Evolutionary conservation across 2,888 invertebrate genomes (phyloP).

Genomic region (Diaphora mendica): DNA sequence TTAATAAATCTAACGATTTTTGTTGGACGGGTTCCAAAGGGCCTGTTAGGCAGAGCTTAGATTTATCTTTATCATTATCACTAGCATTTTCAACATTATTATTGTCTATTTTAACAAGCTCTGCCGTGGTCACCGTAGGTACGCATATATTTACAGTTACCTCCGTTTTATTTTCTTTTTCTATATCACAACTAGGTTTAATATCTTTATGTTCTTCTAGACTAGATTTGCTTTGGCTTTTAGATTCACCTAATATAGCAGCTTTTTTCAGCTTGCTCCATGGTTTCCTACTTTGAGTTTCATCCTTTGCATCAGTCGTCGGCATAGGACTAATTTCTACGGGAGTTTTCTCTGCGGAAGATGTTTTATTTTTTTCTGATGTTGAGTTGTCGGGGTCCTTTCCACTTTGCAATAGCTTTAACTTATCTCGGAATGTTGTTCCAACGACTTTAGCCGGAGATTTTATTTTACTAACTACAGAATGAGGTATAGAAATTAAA

Average conservation of each 20-base stretch:
- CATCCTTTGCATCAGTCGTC: constrained; percentile 68
- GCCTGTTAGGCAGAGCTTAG: constrained; percentile 77
- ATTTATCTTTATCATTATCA: constrained; percentile 75
- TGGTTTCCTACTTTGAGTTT: constrained; percentile 86
- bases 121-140: constrained; percentile 77
- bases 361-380: constrained; percentile 67
- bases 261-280: constrained; percentile 94
- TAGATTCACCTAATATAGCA: constrained; percentile 85
- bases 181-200: constrained; percentile 55
- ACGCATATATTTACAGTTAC: constrained; percentile 70
- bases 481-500: constrained; percentile 83
- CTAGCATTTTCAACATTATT: constrained; percentile 75
- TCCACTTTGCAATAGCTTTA: constrained; percentile 79
- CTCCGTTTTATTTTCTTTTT: constrained; percentile 60
- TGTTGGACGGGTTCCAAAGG: constrained; percentile 81
- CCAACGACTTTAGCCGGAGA: constrained; percentile 83
- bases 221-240: constrained; percentile 75
- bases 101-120: constrained; percentile 84
- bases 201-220: constrained; percentile 70
- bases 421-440: constrained; percentile 81
- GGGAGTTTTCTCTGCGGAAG: constrained; percentile 64
- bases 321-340: constrained; percentile 70
- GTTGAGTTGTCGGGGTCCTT: constrained; percentile 67
- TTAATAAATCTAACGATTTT: constrained; percentile 79
- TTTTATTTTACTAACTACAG: constrained; percentile 84